phyloP scores from a whole-genome alignment of 2,113 vertebrate species.

The Tachysurus fulvidraco region DNA sequence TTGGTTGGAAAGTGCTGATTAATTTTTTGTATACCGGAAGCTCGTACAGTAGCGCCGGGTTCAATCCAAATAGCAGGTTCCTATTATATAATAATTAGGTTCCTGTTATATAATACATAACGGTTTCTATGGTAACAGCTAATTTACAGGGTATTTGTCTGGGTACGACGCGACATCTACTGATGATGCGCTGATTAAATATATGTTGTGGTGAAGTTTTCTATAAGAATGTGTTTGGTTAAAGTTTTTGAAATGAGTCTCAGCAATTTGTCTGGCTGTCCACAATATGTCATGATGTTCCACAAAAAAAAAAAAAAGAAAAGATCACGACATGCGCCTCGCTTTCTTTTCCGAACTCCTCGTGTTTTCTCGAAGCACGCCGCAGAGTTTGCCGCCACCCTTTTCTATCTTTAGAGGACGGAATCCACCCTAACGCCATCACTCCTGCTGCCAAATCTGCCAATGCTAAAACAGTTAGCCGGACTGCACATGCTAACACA shows the following conservation, averaged over 20 bases:
- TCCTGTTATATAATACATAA: neutral
- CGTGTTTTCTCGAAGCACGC: constrained; percentile 66
- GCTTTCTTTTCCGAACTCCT: constrained; percentile 60
- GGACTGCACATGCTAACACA: constrained; percentile 61
- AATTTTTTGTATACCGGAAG: neutral
- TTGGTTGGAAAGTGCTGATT: neutral
- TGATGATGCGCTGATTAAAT: neutral
- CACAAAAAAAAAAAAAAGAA: neutral
- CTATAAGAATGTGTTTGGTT: neutral
- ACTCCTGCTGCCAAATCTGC: constrained; percentile 60
- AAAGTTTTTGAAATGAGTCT: neutral
- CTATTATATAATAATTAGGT: neutral
- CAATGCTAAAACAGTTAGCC: constrained; percentile 59
- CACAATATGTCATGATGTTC: neutral
- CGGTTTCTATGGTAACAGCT: neutral
- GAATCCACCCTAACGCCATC: constrained; percentile 74
- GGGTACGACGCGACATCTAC: neutral
- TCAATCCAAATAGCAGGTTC: neutral
- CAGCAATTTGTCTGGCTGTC: neutral
- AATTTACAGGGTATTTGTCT: neutral
- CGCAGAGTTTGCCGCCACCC: constrained; percentile 73
- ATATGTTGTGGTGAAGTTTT: neutral
- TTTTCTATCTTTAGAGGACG: constrained; percentile 74
- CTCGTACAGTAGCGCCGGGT: neutral
- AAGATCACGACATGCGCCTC: constrained; percentile 59